phyloP scores from a whole-genome alignment of 2,888 invertebrate species.

The Polyommatus iphigenia region DNA sequence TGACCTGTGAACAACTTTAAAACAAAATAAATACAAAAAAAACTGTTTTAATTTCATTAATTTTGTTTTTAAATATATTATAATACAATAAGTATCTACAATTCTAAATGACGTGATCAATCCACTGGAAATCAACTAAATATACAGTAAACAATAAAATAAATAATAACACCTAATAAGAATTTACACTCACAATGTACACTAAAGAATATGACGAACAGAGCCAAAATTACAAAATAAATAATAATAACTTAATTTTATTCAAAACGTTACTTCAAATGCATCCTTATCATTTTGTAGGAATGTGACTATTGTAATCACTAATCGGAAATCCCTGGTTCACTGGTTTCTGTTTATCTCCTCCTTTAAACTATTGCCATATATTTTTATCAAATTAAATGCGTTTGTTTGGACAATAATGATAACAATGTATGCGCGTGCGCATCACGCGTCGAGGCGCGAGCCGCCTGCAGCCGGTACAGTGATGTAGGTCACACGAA shows the following conservation, averaged over 20 bases:
- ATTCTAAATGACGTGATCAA: neutral
- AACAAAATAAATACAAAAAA: neutral
- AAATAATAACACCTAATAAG: neutral
- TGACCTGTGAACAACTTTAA: neutral
- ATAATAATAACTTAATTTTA: neutral
- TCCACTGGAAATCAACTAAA: neutral
- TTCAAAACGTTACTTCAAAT: neutral
- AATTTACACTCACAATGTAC: neutral
- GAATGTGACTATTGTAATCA: neutral
- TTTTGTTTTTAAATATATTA: neutral
- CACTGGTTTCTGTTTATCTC: too few species aligned
- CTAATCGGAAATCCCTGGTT: neutral
- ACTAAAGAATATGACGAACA: neutral
- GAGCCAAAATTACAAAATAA: neutral
- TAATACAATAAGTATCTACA: neutral
- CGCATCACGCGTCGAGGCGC: neutral
- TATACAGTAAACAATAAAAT: neutral
- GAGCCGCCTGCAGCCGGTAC: neutral
- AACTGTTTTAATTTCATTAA: neutral
- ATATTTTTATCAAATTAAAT: neutral
- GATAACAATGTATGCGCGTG: slow-evolving; percentile 4
- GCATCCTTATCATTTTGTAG: neutral
- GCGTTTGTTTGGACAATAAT: neutral
- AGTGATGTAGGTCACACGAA: slow-evolving; percentile 2
- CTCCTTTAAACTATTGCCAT: neutral